Evolutionary conservation across 2,113 vertebrate species (phyloP).

Genomic region (Muntiacus reevesi): DNA sequence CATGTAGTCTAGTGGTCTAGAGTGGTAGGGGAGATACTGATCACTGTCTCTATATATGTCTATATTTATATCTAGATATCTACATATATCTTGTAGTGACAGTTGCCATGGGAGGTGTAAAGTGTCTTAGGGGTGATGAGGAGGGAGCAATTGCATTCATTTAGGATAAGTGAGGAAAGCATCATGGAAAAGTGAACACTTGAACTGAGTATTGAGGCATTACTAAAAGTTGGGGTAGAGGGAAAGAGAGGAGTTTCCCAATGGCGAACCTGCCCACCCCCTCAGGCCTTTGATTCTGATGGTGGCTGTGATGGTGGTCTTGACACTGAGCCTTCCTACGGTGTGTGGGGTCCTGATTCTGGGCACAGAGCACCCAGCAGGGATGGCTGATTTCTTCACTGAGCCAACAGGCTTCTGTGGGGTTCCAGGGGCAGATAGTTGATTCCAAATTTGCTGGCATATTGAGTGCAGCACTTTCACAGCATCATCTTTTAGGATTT

Average conservation of each 20-base stretch:
- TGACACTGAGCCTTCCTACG: conserved; percentile 24
- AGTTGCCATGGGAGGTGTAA: neutral
- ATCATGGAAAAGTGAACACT: neutral
- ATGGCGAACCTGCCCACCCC: neutral
- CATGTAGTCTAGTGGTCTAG: neutral
- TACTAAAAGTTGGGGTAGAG: neutral
- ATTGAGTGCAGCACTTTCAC: too few relatives aligned
- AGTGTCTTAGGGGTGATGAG: conserved; percentile 8
- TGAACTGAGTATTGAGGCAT: neutral
- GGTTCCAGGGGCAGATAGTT: neutral
- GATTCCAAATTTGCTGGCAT: neutral
- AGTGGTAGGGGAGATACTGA: neutral
- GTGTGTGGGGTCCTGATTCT: conserved; percentile 23
- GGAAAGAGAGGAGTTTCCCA: neutral
- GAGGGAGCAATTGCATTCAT: neutral
- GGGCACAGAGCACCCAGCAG: neutral
- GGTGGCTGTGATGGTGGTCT: neutral
- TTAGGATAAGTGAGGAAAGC: neutral
- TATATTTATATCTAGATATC: neutral
- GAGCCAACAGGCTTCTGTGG: neutral
- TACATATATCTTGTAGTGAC: neutral
- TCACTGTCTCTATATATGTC: neutral
- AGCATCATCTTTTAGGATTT: too few relatives aligned
- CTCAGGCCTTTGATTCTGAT: conserved; percentile 16
- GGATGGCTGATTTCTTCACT: neutral